phyloP scores from a whole-genome alignment of 2,888 invertebrate genomes.

The Desoria tigrina region DNA sequence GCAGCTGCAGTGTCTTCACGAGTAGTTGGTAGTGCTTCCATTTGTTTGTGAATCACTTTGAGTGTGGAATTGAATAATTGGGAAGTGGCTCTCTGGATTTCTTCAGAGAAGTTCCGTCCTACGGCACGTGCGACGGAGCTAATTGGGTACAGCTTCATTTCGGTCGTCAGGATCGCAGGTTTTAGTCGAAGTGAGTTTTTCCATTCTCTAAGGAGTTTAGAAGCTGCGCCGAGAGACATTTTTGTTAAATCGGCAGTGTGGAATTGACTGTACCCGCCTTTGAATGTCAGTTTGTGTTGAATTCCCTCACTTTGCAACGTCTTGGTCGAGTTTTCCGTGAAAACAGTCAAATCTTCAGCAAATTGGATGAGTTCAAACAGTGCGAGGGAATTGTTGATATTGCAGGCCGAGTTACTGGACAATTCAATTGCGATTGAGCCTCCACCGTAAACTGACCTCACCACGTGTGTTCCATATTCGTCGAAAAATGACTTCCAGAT shows the following conservation, averaged over 20 bases:
- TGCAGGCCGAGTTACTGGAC: constrained; percentile 9
- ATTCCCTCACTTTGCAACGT: neutral
- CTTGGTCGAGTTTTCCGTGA: too few relatives aligned
- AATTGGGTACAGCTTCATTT: neutral
- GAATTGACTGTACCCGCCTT: constrained; percentile 8
- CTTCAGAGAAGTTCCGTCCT: neutral
- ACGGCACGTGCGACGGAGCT: neutral
- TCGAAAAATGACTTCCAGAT: constrained; percentile 33
- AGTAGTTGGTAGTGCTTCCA: too few relatives aligned
- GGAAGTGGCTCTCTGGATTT: neutral
- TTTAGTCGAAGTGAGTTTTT: neutral
- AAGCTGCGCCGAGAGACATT: neutral
- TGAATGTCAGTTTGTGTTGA: neutral
- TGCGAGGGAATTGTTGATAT: neutral
- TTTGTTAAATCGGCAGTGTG: constrained; percentile 6
- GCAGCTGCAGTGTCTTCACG: too few relatives aligned
- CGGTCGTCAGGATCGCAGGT: neutral
- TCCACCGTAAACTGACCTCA: constrained; percentile 28
- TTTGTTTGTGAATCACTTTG: neutral
- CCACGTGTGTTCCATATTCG: constrained; percentile 40
- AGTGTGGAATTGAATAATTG: neutral
- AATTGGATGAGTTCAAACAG: constrained; percentile 25
- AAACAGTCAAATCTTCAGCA: too few relatives aligned
- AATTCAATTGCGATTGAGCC: constrained; percentile 32
- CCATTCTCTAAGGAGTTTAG: too few relatives aligned